Base-by-base conservation (phyloP, 2,797 vertebrate genomes). In the Chaenodraco wilsoni region DNA sequence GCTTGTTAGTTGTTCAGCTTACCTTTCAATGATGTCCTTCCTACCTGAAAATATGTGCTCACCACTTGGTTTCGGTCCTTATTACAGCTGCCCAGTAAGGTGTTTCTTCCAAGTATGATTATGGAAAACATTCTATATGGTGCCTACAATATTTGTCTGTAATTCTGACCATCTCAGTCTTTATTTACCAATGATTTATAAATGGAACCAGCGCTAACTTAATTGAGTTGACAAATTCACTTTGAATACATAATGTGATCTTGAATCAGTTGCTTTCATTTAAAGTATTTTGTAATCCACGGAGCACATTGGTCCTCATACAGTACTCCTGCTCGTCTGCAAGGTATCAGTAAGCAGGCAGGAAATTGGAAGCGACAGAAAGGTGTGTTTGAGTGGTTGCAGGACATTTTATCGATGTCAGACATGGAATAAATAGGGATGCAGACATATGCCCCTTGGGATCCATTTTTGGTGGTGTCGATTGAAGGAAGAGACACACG, bases 351-450 rank as follows among this genome's bases (percentile, higher is more conserved):
- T 19, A 23, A 17, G 56, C 64, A 48, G 69, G 33, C 76, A 81
- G 82, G 83, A 88, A 71, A 89, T 82, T 87, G 68, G 76, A 76
- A 56, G 81, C 6, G 84, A 87, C 76, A 69, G 74, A 58, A 71
- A 62, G 74, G 65, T 76, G 76, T 51, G 56, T 88, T 81, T 80
- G 83, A 85, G 74, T 43, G 65, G 41, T n/a, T 59, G 71, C 82
- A 69, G 84, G 76, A 84, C 76, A 69, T 84, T 87, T 79, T 74
- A 81, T 85, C 31, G 55, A 84, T 86, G 84, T 87, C 59, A 71
- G 70, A 68, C 82, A 48, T n/a, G 10, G 63, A 75, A 68, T 76
- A 67, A 80, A 78, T 65, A 65, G 67, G 11, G 45, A 69, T 70
- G 61, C 48, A 52, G 57, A 72, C 72, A 84, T 74, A 41, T 66